phyloP scores from a whole-genome alignment of 2,888 invertebrate genomes.

The Amphipoea oculea region DNA sequence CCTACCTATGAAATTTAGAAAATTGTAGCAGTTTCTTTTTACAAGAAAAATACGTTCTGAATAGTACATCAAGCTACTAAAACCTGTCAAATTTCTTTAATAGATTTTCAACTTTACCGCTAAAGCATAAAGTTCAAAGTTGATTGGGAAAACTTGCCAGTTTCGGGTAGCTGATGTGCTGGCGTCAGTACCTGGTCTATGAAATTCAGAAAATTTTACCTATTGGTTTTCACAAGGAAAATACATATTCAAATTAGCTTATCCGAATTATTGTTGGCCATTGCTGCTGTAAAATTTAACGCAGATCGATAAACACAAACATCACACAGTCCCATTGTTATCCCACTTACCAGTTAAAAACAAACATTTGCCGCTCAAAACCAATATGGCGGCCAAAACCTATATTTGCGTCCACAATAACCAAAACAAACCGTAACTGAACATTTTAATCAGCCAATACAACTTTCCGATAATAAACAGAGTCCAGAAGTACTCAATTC shows the following conservation, averaged over 20 bases:
- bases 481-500: slow-evolving; percentile 69
- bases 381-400: slow-evolving; percentile 6
- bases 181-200: too few relatives aligned
- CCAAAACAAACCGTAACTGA: slow-evolving; percentile 43
- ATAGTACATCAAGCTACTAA: too few relatives aligned
- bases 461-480: slow-evolving; percentile 51
- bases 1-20: too few relatives aligned
- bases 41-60: background rate
- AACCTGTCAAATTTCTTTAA: too few relatives aligned
- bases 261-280: background rate
- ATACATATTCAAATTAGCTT: background rate
- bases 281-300: background rate
- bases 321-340: slow-evolving; percentile 5
- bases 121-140: too few relatives aligned
- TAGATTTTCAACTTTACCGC: too few relatives aligned
- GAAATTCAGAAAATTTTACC: background rate
- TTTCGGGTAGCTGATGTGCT: too few relatives aligned
- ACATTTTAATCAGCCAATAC: slow-evolving; percentile 62
- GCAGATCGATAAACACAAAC: slow-evolving; percentile 8
- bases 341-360: slow-evolving; percentile 26
- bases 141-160: too few relatives aligned
- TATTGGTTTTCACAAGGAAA: background rate
- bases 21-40: background rate
- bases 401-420: slow-evolving; percentile 25
- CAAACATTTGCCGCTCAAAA: slow-evolving; percentile 19